These are phyloP conservation scores for Centruroides sculpturatus DNA, from an alignment of 1,140 invertebrate species.

Conservation along the genomic window DNA sequence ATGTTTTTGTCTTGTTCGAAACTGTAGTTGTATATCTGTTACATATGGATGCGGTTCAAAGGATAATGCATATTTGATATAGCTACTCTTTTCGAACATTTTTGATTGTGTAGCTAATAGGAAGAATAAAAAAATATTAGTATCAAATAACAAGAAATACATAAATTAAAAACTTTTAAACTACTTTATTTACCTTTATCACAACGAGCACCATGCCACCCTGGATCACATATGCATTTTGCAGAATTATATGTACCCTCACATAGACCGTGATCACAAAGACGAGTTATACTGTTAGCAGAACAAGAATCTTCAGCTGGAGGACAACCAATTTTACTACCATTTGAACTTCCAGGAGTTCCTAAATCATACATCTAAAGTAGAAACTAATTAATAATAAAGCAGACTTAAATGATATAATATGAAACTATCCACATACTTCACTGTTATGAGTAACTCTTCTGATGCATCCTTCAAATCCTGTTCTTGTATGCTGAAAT, in stretches of 20 bases:
- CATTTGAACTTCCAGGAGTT: conserved; percentile 17
- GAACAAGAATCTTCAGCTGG: conserved; percentile 19
- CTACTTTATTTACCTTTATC: conserved; percentile 37
- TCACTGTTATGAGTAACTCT: conserved; percentile 95
- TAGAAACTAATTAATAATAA: background rate
- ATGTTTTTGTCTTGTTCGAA: conserved; percentile 79
- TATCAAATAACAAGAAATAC: background rate
- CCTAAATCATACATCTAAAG: conserved; percentile 29
- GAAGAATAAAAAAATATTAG: background rate
- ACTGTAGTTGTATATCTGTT: conserved; percentile 79
- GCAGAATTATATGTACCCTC: conserved; percentile 75
- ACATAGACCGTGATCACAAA: conserved; percentile 60
- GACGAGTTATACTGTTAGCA: conserved; percentile 13
- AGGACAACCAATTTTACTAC: conserved; percentile 19
- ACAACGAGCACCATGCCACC: conserved; percentile 77
- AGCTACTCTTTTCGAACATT: conserved; percentile 81
- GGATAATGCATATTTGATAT: conserved; percentile 87
- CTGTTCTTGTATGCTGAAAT: conserved; percentile 37
- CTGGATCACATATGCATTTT: conserved; percentile 78
- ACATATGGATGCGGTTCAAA: conserved; percentile 85
- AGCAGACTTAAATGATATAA: background rate
- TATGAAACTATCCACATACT: background rate
- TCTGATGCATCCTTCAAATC: conserved; percentile 87
- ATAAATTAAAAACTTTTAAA: background rate
- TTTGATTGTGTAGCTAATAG: conserved; percentile 37